Evolutionary conservation across 2,113 vertebrate species (phyloP).

Genomic region (Erinaceus europaeus): DNA sequence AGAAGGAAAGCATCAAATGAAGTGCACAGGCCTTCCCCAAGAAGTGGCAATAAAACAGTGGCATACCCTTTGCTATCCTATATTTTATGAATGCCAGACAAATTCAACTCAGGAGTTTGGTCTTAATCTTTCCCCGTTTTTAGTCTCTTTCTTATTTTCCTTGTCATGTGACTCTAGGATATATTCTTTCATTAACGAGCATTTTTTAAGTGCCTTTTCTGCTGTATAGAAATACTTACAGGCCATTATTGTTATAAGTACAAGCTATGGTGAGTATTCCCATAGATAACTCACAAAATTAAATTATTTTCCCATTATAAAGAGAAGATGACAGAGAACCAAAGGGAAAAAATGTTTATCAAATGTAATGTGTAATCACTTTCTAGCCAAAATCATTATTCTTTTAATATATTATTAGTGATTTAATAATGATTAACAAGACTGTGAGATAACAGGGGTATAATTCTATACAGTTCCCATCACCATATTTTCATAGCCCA

Average conservation of each 20-base stretch:
- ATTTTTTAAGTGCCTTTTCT: not conserved
- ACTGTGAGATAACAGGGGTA: too few species aligned
- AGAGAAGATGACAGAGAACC: not conserved
- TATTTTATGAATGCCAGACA: conserved; percentile 7
- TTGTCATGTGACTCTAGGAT: not conserved
- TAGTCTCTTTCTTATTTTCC: not conserved
- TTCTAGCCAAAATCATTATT: not conserved
- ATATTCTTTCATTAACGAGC: not conserved
- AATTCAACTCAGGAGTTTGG: conserved; percentile 6
- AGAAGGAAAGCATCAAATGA: not conserved
- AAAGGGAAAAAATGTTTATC: not conserved
- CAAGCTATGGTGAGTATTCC: not conserved
- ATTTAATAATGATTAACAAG: too few species aligned
- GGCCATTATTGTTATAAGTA: not conserved
- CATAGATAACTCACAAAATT: not conserved
- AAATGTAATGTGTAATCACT: not conserved
- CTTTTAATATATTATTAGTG: too few species aligned
- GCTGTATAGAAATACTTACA: not conserved
- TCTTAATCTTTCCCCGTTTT: not conserved
- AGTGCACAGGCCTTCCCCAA: conserved; percentile 10
- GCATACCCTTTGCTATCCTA: not conserved
- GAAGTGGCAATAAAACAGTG: conserved; percentile 24
- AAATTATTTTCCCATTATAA: not conserved
- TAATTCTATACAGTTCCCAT: too few species aligned
- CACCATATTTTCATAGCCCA: too few species aligned